A percentile compares a stretch with the other conserved stretches of the same genome.
These are phyloP conservation scores for Liasis olivaceus DNA, from an alignment of 2,797 vertebrate genomes.

Conservation along the genomic window DNA sequence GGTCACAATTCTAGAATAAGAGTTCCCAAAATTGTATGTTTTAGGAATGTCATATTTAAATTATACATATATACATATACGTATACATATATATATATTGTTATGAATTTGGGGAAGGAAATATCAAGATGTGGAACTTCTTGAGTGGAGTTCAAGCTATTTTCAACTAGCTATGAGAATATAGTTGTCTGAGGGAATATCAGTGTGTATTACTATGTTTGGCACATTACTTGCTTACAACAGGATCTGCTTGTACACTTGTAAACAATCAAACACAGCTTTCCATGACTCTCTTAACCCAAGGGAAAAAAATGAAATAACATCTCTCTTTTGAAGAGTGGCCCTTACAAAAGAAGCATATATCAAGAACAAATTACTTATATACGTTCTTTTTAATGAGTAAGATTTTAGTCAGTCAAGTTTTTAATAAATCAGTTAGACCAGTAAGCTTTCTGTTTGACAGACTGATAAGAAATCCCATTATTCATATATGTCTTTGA, in stretches of 20 bases:
- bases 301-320: constrained; percentile 26
- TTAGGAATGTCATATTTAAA: neutral
- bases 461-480: constrained; percentile 67
- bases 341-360: constrained; percentile 21
- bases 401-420: constrained; percentile 55
- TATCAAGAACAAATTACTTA: neutral
- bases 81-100: neutral
- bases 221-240: neutral
- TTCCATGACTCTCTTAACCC: neutral
- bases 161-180: neutral
- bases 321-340: constrained; percentile 37
- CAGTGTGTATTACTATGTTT: neutral
- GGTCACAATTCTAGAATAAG: neutral
- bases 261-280: neutral
- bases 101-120: neutral
- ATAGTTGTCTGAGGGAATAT: neutral
- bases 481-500: constrained; percentile 69
- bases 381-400: constrained; percentile 51
- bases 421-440: constrained; percentile 68
- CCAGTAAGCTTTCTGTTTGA: constrained; percentile 64
- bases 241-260: neutral
- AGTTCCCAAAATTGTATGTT: constrained; percentile 14
- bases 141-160: neutral
- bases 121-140: neutral
- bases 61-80: neutral